phyloP scores from a whole-genome alignment of 2,888 invertebrate genomes.

The Cremastobaeus sp. region DNA sequence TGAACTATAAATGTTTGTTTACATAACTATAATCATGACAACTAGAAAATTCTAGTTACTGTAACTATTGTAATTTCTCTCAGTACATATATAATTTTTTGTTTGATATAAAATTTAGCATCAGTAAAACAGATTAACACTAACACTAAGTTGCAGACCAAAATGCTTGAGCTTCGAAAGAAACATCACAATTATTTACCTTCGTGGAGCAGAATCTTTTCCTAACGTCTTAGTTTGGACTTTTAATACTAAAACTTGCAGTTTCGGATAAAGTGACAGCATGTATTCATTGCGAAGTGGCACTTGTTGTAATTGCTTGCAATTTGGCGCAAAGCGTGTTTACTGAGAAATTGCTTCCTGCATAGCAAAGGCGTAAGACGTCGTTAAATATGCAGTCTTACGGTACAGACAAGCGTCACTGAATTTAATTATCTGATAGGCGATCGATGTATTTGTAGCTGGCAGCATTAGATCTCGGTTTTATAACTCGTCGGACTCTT shows the following conservation, averaged over 20 bases:
- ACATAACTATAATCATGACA: too few species aligned
- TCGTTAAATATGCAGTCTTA: slow-evolving; percentile 66
- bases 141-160: too few species aligned
- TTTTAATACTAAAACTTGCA: slow-evolving; percentile 8
- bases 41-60: too few species aligned
- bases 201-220: too few species aligned
- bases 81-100: too few species aligned
- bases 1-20: too few species aligned
- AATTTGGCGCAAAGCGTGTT: slow-evolving; percentile 61
- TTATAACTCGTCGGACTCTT: too few species aligned
- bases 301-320: slow-evolving; percentile 63
- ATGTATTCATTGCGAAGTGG: slow-evolving; percentile 33
- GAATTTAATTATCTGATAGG: slow-evolving; percentile 74
- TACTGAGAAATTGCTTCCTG: slow-evolving; percentile 49
- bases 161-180: not conserved
- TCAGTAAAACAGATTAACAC: too few species aligned
- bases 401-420: slow-evolving; percentile 51
- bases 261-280: slow-evolving; percentile 21
- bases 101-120: too few species aligned
- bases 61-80: too few species aligned
- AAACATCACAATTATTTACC: not conserved
- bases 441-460: slow-evolving; percentile 67
- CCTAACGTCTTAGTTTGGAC: not conserved
- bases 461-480: slow-evolving; percentile 24
- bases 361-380: slow-evolving; percentile 53